Evolutionary conservation across 2,113 vertebrate genomes (phyloP), one percentile per base, ranked within the genome.

Genomic region (Coptodon rendalli): DNA sequence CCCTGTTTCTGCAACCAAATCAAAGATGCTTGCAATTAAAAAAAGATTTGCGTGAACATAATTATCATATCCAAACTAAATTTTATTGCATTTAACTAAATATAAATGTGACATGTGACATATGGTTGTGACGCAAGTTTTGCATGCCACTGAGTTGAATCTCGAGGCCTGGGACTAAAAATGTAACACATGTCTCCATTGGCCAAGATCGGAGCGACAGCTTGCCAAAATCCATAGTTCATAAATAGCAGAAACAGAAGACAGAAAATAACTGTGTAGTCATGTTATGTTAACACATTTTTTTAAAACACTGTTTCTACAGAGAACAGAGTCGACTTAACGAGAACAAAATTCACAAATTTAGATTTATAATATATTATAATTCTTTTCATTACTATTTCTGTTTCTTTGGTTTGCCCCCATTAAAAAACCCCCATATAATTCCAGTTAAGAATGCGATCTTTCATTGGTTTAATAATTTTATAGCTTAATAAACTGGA

Each of bases 221-320:
- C 71, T 48, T 76, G 43, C 40, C 71, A 76, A 29, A 29, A 76
- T 19, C 16, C 71, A 76, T 12, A 29, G 43, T 29, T 76, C 71
- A 76, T 48, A 29, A 76, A 76, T 19, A 29, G 24, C 24, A 29
- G 40, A 45, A 45, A 40, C 68, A 73, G 24, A 76, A 50, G 14
- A 76, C 71, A 78, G 71, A 50, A 78, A n/a, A 31, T 78, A 50
- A 78, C 71, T 12, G 6, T 40, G 36, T 31, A 78, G 45, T 31
- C 4, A 19, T 31, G 71, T 73, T 48, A 73, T 45, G 68, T 50
- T 50, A 76, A 76, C 14, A 48, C 40, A 76, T 76, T n/a, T n/a
- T n/a, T n/a, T n/a, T n/a, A n/a, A n/a, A 43, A 66, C 31, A 38
- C 31, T 19, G 71, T 50, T 50, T 13, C 22, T 73, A 45, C 38